Conservation (phyloP, 2,888 invertebrate genomes). For the Ptychoptera contaminata region DNA sequence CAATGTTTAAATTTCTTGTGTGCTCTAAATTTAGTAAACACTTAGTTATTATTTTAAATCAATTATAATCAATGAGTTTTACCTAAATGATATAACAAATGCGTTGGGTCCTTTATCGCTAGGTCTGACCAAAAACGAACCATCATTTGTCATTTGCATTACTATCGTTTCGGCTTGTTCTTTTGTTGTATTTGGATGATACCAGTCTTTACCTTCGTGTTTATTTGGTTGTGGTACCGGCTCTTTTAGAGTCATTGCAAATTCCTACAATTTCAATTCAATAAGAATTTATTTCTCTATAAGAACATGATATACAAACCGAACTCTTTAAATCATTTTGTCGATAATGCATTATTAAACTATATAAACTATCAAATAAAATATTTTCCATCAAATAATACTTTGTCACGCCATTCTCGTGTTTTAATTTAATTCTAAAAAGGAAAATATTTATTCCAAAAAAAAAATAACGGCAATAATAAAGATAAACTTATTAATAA, state of each 20-base stretch:
- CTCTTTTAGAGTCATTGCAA: slow-evolving; percentile 70
- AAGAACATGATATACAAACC: slow-evolving; percentile 26
- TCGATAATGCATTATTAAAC: slow-evolving; percentile 79
- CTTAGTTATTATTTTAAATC: no score
- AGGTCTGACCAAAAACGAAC: slow-evolving; percentile 86
- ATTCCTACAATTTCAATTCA: slow-evolving; percentile 40
- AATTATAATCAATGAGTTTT: slow-evolving; percentile 10
- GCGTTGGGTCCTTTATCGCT: slow-evolving; percentile 74
- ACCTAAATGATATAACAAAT: slow-evolving; percentile 90
- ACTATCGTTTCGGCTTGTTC: slow-evolving; percentile 78
- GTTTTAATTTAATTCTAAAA: slow-evolving; percentile 65
- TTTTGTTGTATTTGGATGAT: slow-evolving; percentile 64
- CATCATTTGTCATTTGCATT: slow-evolving; percentile 62
- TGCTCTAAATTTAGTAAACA: slow-evolving; percentile 41
- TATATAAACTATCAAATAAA: slow-evolving; percentile 83
- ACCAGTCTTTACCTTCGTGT: slow-evolving; percentile 90
- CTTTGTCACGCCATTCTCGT: slow-evolving; percentile 74
- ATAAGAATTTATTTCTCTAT: background rate
- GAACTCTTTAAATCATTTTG: slow-evolving; percentile 72
- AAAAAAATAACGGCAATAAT: no score
- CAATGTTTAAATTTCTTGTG: slow-evolving; percentile 71
- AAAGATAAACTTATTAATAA: background rate
- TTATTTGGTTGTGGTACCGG: slow-evolving; percentile 92
- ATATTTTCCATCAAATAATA: slow-evolving; percentile 80
- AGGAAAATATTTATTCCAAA: no score